Conservation (phyloP, 30 jellyfish, hydroid and myxozoan genomes). For the Calvadosia cruxmelitensis region DNA sequence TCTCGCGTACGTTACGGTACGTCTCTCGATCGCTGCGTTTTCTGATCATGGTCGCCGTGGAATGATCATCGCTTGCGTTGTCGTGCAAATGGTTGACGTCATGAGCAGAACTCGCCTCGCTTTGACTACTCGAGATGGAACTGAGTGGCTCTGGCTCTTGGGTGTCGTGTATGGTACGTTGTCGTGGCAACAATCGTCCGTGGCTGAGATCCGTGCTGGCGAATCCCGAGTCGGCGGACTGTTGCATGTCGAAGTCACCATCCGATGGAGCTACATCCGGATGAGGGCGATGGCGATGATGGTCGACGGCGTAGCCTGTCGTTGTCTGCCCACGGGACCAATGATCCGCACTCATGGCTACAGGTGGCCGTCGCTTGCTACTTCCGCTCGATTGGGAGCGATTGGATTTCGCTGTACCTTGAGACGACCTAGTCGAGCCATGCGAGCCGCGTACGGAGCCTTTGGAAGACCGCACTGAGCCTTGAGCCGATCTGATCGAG, state of each 20-base stretch:
- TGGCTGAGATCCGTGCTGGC: conserved; percentile 81
- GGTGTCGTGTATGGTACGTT: conserved; percentile 25
- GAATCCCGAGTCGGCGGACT: conserved; percentile 95
- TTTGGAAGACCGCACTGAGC: too few species aligned
- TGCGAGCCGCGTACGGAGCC: too few species aligned
- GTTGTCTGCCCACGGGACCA: conserved; percentile 19
- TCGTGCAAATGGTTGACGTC: too few species aligned
- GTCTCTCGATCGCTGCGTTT: too few species aligned
- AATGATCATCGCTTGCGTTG: too few species aligned
- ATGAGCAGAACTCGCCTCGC: conserved; percentile 37
- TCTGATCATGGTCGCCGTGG: too few species aligned
- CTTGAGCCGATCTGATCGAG: too few species aligned
- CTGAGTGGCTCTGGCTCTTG: conserved; percentile 43
- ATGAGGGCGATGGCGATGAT: conserved; percentile 22
- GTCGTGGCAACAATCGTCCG: conserved; percentile 39
- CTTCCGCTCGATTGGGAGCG: conserved; percentile 35
- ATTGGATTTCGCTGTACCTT: not conserved
- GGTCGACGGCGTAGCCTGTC: conserved; percentile 22
- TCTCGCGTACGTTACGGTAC: too few species aligned
- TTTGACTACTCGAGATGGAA: conserved; percentile 52
- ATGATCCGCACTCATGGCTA: conserved; percentile 32
- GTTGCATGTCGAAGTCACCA: conserved; percentile 34
- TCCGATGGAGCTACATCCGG: too few species aligned
- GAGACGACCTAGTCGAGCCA: too few species aligned
- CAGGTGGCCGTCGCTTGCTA: conserved; percentile 32